These are phyloP conservation scores for Pyrrhopygopsis socrates DNA, from an alignment of 2,888 invertebrate species.

Conservation along the genomic window DNA sequence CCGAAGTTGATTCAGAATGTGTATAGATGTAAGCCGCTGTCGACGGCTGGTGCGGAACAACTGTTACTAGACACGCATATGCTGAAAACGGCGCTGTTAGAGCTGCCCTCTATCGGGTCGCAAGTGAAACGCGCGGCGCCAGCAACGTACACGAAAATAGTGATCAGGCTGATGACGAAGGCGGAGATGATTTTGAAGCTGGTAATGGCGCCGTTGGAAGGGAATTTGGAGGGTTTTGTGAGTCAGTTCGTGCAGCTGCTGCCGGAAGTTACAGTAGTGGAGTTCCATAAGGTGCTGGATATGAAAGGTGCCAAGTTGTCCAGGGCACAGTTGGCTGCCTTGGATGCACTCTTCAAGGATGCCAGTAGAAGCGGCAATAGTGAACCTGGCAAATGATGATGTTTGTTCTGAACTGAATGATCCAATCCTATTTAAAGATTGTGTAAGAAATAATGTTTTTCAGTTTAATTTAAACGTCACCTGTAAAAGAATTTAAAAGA, in stretches of 20 bases:
- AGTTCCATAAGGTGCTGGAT: slow-evolving; percentile 99
- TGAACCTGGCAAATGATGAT: not conserved
- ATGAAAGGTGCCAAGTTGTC: slow-evolving; percentile 98
- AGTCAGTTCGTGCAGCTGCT: slow-evolving; percentile 99
- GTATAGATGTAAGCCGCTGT: slow-evolving; percentile 99
- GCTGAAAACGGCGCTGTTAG: slow-evolving; percentile 99
- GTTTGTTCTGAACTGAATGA: not conserved
- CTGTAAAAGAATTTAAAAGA: no score
- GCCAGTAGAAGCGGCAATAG: slow-evolving; percentile 86
- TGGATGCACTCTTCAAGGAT: slow-evolving; percentile 90
- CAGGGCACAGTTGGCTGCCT: slow-evolving; percentile 89
- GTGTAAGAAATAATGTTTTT: no score
- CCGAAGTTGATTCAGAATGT: slow-evolving; percentile 99
- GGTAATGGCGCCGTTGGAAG: slow-evolving; percentile 99
- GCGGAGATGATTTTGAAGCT: slow-evolving; percentile 99
- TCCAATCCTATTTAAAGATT: no score
- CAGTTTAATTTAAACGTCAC: no score
- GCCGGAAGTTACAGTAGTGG: slow-evolving; percentile 98
- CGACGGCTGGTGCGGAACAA: slow-evolving; percentile 99
- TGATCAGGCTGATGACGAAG: slow-evolving; percentile 99
- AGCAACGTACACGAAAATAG: slow-evolving; percentile 98
- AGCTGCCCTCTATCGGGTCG: slow-evolving; percentile 99
- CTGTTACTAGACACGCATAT: slow-evolving; percentile 99
- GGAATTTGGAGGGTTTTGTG: slow-evolving; percentile 97
- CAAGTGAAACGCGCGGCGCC: slow-evolving; percentile 99